phyloP scores from a whole-genome alignment of 2,888 invertebrate genomes.

The Drosophila tanythrix region DNA sequence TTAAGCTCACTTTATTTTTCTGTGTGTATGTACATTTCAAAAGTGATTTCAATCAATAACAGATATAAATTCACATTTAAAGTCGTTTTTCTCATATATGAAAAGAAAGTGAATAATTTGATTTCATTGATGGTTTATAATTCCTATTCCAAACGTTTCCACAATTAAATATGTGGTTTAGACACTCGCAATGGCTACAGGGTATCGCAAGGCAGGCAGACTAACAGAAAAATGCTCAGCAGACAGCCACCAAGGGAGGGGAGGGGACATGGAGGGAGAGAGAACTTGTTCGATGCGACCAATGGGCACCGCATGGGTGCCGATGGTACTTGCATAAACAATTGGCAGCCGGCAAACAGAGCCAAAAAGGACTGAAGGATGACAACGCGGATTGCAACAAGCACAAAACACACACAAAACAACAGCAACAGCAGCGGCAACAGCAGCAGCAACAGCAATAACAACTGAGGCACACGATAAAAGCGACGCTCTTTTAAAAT shows the following conservation, averaged over 20 bases:
- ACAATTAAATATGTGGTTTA: too few species aligned
- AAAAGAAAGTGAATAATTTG: neutral
- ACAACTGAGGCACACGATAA: constrained; percentile 34
- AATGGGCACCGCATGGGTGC: constrained; percentile 34
- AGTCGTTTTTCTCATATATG: neutral
- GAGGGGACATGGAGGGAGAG: neutral
- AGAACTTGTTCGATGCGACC: constrained; percentile 27
- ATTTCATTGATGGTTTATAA: neutral
- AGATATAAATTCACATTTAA: neutral
- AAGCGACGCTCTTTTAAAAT: constrained; percentile 41
- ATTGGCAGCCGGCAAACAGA: constrained; percentile 69
- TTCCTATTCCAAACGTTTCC: neutral
- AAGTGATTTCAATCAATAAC: neutral
- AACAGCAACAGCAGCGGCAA: neutral
- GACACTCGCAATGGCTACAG: neutral
- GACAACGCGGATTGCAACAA: constrained; percentile 32
- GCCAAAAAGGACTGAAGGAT: constrained; percentile 24
- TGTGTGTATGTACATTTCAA: too few species aligned
- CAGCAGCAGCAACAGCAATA: neutral
- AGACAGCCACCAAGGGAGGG: constrained; percentile 9
- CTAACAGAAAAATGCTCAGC: constrained; percentile 58
- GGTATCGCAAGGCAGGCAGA: constrained; percentile 31
- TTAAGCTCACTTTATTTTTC: too few species aligned
- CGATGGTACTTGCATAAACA: constrained; percentile 73
- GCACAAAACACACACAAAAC: constrained; percentile 7